Evolutionary conservation across 1,140 invertebrate genomes (phyloP), one percentile per base, ranked within the genome.

Genomic region (Telenomus remus): DNA sequence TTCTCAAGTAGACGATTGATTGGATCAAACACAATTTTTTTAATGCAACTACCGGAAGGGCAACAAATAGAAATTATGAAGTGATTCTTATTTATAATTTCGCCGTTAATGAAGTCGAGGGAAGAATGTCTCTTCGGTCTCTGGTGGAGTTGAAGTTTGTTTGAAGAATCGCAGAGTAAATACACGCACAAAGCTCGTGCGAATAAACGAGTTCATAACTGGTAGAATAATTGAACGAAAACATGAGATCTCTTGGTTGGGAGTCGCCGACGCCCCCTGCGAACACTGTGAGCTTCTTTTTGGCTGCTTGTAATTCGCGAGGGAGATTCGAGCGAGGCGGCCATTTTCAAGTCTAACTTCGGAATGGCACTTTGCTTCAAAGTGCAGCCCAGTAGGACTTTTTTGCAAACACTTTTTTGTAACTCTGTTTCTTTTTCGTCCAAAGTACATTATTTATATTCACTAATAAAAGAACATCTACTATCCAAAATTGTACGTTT

Each of bases 321-420:
- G 63, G 71, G 53, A 75, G 57, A 75, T 69, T 75, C 57, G 64
- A 53, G 59, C 39, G 47, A 44, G 47, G 64, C 64, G 33, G 57
- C 72, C 64, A 75, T 75, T 64, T 75, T 57, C 48, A 61, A 68
- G 47, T 75, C 72, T 69, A 69, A 75, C 64, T 75, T 64, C 64
- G 72, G 72, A 75, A 65, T 66, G 63, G 57, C 57, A 74, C 71
- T 61, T 66, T 35, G 61, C 71, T 74, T 74, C 57, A 68, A 74
- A 75, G n/a, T 64, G 59, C 49, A 44, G 53, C 60, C 19, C 65
- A 75, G 64, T 75, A 69, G 37, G 13, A 49, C 60, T 64, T 69
- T 75, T 75, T 75, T 75, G 54, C 54, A n/a, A 34, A 13, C 13
- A 12, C 35, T 13, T 46, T 75, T 75, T 69, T 69, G 19, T 27